Evolutionary conservation across 2,113 vertebrate genomes (phyloP).

Genomic region (Rhinolophus ferrumequinum): DNA sequence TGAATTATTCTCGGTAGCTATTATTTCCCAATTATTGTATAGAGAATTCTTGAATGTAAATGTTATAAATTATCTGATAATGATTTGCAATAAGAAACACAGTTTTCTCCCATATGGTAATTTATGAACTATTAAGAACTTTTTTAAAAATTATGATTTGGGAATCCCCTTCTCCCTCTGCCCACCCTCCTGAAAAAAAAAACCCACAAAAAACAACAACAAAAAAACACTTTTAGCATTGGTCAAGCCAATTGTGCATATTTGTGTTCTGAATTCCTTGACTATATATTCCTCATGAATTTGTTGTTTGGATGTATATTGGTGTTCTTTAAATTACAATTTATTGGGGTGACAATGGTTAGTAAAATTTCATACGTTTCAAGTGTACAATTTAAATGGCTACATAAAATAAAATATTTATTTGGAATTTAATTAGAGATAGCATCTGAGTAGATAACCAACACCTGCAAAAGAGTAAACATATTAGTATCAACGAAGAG

Average conservation of each 20-base stretch:
- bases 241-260: neutral
- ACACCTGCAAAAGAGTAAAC: neutral
- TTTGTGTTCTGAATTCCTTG: neutral
- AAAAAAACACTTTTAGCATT: neutral
- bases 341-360: no score
- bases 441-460: neutral
- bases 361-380: no score
- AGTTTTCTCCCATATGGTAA: neutral
- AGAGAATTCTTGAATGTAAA: slow-evolving; percentile 52
- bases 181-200: no score
- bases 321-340: no score
- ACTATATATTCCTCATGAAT: neutral
- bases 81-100: neutral
- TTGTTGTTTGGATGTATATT: neutral
- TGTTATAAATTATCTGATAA: slow-evolving; percentile 68
- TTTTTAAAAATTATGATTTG: neutral
- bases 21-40: slow-evolving; percentile 74
- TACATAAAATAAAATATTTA: neutral
- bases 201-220: no score
- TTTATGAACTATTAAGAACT: neutral
- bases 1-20: slow-evolving; percentile 66
- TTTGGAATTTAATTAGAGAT: neutral
- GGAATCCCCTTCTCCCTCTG: neutral
- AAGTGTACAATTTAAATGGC: neutral
- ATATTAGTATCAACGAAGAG: neutral